Evolutionary conservation across 92 coral and sea anemone genomes (phyloP).

Genomic region (Parazoanthus atlanticus): DNA sequence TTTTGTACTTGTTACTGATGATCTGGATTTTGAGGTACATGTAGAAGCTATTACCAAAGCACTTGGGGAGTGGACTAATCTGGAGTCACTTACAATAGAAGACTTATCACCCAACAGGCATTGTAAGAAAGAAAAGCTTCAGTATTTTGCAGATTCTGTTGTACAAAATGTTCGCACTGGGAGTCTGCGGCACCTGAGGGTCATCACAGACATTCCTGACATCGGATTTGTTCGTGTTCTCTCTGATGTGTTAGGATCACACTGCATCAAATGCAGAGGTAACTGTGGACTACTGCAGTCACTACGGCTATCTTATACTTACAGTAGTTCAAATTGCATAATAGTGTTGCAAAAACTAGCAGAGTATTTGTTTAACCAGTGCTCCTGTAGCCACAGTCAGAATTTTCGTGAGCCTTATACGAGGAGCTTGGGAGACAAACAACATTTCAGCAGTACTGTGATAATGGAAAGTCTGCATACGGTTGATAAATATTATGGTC

Average conservation of each 20-base stretch:
- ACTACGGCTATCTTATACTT: not conserved
- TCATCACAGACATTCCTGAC: not conserved
- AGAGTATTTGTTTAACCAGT: not conserved
- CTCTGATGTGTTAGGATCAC: conserved; percentile 15
- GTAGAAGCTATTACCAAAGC: not conserved
- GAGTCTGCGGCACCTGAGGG: not conserved
- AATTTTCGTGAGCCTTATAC: not conserved
- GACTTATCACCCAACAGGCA: not conserved
- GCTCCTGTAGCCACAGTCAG: not conserved
- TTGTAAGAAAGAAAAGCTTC: not conserved
- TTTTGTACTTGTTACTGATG: conserved; percentile 8
- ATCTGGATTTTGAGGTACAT: not conserved
- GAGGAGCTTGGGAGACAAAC: not conserved
- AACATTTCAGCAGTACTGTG: not conserved
- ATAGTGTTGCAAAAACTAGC: not conserved
- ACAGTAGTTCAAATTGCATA: not conserved
- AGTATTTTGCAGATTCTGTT: not conserved
- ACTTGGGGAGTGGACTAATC: not conserved
- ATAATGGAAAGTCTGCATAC: not conserved
- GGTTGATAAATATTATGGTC: not conserved
- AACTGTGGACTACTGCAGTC: conserved; percentile 13
- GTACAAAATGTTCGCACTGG: conserved; percentile 7
- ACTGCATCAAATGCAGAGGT: conserved; percentile 1
- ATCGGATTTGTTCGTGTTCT: not conserved
- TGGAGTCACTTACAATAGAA: conserved; percentile 2